Base-by-base conservation (phyloP, 2,797 vertebrate species). In the Okamejei kenojei region DNA sequence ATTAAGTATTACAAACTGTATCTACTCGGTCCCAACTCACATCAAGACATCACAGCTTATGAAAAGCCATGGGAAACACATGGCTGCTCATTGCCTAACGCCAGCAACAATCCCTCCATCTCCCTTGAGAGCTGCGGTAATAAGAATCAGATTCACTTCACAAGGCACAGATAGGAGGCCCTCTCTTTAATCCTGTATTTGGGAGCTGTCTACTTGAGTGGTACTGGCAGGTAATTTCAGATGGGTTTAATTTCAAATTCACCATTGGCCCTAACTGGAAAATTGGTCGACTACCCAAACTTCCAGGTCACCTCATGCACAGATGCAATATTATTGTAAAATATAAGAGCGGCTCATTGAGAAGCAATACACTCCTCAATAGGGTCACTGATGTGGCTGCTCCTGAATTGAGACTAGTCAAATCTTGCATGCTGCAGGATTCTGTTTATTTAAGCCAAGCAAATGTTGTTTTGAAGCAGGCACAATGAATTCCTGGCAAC, bases 121-220 rank as follows among this genome's bases (percentile, higher is more conserved):
- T 68, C 84, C 61, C 84, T 63, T 68, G 84, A 88, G n/a, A 68
- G 21, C 17, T 35, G 63, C 35, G 84, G n/a, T 88, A 88, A 68
- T 88, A n/a, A 68, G 84, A 88, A 35, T 88, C 84, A 88, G 84
- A 88, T 68, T 88, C n/a, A 88, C 61, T 68, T 68, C 84, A 88
- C 84, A 88, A 88, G 65, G 84, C n/a, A 68, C 61, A 88, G 84
- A 68, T 68, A 88, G 84, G 61, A 63, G 61, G n/a, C 63, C 58
- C n/a, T 88, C 61, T 65, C 84, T 88, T 68, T 88, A 88, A 88
- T 68, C 84, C 63, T 88, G 84, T 88, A 68, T 88, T 88, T 88
- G 84, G 84, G 84, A 88, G n/a, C 61, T 68, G 32, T 88, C 84
- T 88, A n/a, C 84, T 65, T 88, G 84, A 88, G 63, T 35, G 84